Conservation (phyloP, 2,888 invertebrate species). For the Hypsopygia costalis region DNA sequence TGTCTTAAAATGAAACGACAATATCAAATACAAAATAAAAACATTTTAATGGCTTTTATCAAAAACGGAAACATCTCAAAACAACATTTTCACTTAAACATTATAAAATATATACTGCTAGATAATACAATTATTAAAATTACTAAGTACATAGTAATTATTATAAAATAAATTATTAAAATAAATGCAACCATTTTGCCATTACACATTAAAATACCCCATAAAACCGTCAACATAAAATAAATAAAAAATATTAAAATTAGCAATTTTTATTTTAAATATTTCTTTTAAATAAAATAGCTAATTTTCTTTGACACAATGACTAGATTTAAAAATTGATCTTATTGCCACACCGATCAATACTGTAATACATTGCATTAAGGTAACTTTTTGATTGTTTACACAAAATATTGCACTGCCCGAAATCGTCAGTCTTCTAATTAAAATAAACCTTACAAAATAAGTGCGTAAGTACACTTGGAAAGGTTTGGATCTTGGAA, state of each 20-base stretch:
- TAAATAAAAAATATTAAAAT: neutral
- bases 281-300: too few species aligned
- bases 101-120: constrained; percentile 28
- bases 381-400: constrained; percentile 15
- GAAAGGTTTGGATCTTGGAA: too few species aligned
- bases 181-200: neutral
- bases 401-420: constrained; percentile 66
- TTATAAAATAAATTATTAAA: constrained; percentile 5
- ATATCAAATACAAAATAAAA: constrained; percentile 62
- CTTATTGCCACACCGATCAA: constrained; percentile 18
- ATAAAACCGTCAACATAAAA: neutral
- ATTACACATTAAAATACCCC: neutral
- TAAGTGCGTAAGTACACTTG: too few species aligned
- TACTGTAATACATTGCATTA: constrained; percentile 15
- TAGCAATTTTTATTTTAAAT: too few species aligned
- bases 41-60: constrained; percentile 49
- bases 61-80: constrained; percentile 38
- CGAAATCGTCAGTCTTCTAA: constrained; percentile 63
- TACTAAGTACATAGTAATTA: constrained; percentile 11
- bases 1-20: constrained; percentile 44
- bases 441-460: constrained; percentile 9
- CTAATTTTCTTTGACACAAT: neutral
- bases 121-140: constrained; percentile 16
- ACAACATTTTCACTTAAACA: constrained; percentile 27
- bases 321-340: neutral